Percentiles rank a stretch among this genome's conserved stretches.
Conservation (phyloP, 1,140 invertebrate genomes). For the Drosophila insularis region DNA sequence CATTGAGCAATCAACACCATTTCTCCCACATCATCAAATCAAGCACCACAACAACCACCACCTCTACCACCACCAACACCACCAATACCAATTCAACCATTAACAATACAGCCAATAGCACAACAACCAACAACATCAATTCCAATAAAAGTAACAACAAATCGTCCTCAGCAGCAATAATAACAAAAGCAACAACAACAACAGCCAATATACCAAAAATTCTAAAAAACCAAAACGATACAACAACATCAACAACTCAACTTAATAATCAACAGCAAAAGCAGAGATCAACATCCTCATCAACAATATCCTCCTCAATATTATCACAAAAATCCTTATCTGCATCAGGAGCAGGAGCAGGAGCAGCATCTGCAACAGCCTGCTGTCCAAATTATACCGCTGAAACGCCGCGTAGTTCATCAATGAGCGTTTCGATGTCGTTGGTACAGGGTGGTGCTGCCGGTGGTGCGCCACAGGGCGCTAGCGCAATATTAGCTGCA, state of each 20-base stretch:
- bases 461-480: slow-evolving; percentile 87
- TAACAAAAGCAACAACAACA: not conserved
- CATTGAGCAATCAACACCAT: slow-evolving; percentile 79
- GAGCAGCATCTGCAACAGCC: slow-evolving; percentile 15
- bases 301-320: too few species aligned
- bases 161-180: not conserved
- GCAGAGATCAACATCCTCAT: not conserved
- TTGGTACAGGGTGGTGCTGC: slow-evolving; percentile 88
- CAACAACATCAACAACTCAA: slow-evolving; percentile 6
- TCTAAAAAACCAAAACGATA: slow-evolving; percentile 22
- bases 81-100: not conserved
- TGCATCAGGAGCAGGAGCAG: not conserved
- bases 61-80: slow-evolving; percentile 65
- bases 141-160: slow-evolving; percentile 16
- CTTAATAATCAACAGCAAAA: slow-evolving; percentile 17
- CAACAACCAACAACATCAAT: slow-evolving; percentile 19
- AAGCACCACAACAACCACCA: slow-evolving; percentile 41
- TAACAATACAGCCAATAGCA: slow-evolving; percentile 8
- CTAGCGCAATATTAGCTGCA: slow-evolving; percentile 83
- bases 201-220: slow-evolving; percentile 29
- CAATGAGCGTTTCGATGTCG: slow-evolving; percentile 91
- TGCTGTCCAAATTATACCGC: slow-evolving; percentile 67
- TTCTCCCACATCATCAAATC: slow-evolving; percentile 66
- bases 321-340: not conserved
- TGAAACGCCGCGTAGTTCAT: slow-evolving; percentile 85